Conservation (phyloP, 2,113 vertebrate species). For the Hystrix cristata region DNA sequence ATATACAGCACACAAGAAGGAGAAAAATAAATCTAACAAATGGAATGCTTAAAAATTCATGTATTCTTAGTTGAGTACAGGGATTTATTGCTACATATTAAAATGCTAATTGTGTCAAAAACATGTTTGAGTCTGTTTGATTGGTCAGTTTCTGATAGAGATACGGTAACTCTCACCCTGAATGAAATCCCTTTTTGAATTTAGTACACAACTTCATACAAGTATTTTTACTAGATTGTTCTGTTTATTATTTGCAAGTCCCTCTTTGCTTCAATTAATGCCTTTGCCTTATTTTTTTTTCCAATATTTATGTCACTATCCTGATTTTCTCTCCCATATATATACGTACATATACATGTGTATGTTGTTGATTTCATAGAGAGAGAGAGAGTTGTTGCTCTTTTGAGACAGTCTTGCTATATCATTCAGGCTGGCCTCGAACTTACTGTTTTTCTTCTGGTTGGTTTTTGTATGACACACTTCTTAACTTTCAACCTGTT, state of each 20-base stretch:
- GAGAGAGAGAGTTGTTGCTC: too few species aligned
- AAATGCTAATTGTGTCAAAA: conserved; percentile 8
- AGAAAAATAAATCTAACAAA: not conserved
- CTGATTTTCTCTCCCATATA: not conserved
- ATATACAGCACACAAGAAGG: not conserved
- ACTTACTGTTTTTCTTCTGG: too few species aligned
- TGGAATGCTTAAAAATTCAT: not conserved
- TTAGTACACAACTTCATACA: not conserved
- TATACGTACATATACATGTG: not conserved
- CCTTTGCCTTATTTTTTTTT: not conserved
- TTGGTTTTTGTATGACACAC: too few species aligned
- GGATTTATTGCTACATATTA: not conserved
- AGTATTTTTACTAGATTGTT: not conserved
- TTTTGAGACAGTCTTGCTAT: too few species aligned
- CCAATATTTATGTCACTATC: not conserved
- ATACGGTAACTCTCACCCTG: not conserved
- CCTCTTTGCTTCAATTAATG: not conserved
- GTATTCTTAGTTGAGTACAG: not conserved
- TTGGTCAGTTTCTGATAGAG: not conserved
- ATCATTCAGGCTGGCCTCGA: too few species aligned
- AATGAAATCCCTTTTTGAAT: not conserved
- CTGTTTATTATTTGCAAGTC: not conserved
- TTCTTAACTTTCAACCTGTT: too few species aligned
- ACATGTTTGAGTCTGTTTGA: not conserved
- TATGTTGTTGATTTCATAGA: not conserved